phyloP scores from a whole-genome alignment of 2,797 vertebrate genomes.

The Lithobates pipiens region DNA sequence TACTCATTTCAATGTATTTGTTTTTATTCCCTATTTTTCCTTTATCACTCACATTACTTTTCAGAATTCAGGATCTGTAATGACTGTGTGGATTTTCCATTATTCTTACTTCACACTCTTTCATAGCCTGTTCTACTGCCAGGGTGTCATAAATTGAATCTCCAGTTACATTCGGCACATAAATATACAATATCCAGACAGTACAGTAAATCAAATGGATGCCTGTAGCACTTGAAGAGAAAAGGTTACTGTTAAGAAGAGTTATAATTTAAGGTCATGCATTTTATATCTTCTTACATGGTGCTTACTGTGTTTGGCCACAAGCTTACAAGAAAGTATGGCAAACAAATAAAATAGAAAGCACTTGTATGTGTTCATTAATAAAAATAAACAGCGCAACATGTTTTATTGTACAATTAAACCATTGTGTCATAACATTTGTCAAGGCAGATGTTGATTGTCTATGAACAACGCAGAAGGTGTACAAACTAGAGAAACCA shows the following conservation, averaged over 20 bases:
- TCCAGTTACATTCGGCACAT: constrained; percentile 24
- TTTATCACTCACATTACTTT: neutral
- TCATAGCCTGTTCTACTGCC: neutral
- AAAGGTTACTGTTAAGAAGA: constrained; percentile 44
- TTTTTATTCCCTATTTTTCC: neutral
- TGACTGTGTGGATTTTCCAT: constrained; percentile 1
- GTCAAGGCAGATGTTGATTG: too few relatives aligned
- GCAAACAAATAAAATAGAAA: neutral
- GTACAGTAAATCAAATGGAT: constrained; percentile 26
- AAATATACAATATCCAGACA: constrained; percentile 42
- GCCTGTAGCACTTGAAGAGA: constrained; percentile 23
- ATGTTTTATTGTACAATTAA: too few relatives aligned
- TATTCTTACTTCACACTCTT: neutral
- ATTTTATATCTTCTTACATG: constrained; percentile 40
- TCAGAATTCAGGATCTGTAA: neutral
- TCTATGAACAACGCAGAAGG: too few relatives aligned
- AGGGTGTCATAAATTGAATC: constrained; percentile 30
- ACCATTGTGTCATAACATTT: too few relatives aligned
- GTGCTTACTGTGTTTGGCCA: constrained; percentile 29
- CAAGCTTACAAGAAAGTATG: constrained; percentile 10
- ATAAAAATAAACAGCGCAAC: neutral
- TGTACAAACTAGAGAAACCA: too few relatives aligned
- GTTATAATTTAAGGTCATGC: constrained; percentile 35
- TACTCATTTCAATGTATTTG: too few relatives aligned
- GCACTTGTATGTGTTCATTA: neutral